These are phyloP conservation scores for Valencia hispanica DNA, from an alignment of 2,797 vertebrate species.

Conservation along the genomic window DNA sequence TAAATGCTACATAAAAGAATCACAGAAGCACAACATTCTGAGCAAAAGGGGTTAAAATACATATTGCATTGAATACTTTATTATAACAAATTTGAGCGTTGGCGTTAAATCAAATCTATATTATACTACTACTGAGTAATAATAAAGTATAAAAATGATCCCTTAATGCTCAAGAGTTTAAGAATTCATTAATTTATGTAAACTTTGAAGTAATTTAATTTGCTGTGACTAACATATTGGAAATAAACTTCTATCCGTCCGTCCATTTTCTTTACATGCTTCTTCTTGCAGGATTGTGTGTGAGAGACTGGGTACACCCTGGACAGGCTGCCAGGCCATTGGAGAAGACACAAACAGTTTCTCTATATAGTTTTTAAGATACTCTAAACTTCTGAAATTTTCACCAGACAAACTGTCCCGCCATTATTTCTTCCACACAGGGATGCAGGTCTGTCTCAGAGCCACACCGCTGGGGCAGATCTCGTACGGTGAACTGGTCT, in stretches of 20 bases:
- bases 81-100: not conserved
- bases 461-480: conserved; percentile 40
- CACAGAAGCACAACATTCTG: not conserved
- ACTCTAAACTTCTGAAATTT: not conserved
- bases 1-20: not conserved
- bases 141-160: too few species aligned
- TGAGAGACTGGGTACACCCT: too few species aligned
- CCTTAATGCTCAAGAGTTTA: not conserved
- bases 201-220: not conserved
- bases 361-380: not conserved
- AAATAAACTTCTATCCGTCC: too few species aligned
- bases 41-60: not conserved
- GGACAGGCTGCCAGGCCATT: too few species aligned
- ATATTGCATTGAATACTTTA: not conserved
- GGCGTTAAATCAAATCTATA: too few species aligned
- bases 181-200: not conserved
- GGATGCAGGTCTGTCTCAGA: conserved; percentile 41
- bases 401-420: not conserved
- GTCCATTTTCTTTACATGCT: not conserved
- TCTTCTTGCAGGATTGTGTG: too few species aligned
- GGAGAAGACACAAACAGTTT: too few species aligned
- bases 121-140: too few species aligned
- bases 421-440: conserved; percentile 27
- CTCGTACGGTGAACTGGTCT: conserved; percentile 11
- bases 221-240: not conserved